Evolutionary conservation across 2,113 vertebrate genomes (phyloP), one percentile per base, ranked within the genome.

Genomic region (Urocolius indicus): DNA sequence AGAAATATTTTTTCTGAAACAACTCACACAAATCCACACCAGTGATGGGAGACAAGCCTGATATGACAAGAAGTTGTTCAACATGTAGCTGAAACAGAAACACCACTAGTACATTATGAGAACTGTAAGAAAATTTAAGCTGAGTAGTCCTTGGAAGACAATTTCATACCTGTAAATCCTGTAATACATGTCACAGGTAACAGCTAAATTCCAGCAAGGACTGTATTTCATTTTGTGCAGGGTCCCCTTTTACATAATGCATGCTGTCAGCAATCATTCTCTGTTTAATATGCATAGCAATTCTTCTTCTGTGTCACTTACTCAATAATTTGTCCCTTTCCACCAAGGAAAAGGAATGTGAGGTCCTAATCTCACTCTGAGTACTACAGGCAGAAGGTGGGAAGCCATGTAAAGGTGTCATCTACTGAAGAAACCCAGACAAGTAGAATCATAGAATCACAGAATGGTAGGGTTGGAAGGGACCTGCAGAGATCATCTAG

Each of bases 291-390:
- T 93, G 96, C 92, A 38, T 5, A 34, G 91, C 77, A 51, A 94
- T 96, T 81, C 86, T 84, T 96, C 94, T 96, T 92, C 73, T 24
- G 6, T 96, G 96, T 95, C 96, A 97, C 95, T 96, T 93, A 92
- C 63, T 96, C 97, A 97, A 94, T 97, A 95, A 91, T 84, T 91
- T 92, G 93, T 87, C 84, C 93, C 80, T 89, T 88, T 75, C 49
- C 38, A 68, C 94, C 72, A 87, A 51, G 63, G 83, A 72, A 48
- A 89, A 77, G 83, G 34, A 38, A 16, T 32, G 54, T 23, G 18
- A 72, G 76, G 71, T 58, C 69, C 85, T 94, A 34, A 71, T 76
- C 82, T 89, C 38, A 30, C 81, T 72, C n/a, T 24, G 27, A 22
- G 34, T 81, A 1, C 4, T 16, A 73, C 46, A 41, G 48, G 32